Evolutionary conservation across 53 echinoderm and acorn worm species (phyloP).

Genomic region (Glandiceps talaboti): DNA sequence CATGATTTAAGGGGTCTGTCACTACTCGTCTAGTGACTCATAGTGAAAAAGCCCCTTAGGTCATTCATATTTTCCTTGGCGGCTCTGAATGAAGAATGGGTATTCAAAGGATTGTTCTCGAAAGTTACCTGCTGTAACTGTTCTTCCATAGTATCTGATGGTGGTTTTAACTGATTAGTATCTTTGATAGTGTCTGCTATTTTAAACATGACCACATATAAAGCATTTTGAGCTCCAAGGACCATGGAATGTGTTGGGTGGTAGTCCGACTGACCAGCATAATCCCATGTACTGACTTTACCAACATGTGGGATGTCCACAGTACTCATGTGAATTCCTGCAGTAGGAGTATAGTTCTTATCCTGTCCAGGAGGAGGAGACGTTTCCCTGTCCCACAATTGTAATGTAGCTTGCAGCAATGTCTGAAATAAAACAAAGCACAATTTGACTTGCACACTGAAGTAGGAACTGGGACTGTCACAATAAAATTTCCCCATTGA

Average conservation of each 20-base stretch:
- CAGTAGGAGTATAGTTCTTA: background rate
- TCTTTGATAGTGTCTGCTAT: background rate
- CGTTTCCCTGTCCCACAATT: background rate
- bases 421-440: background rate
- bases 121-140: background rate
- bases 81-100: too few species aligned
- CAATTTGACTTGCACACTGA: too few species aligned
- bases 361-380: background rate
- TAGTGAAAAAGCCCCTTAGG: too few species aligned
- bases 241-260: background rate
- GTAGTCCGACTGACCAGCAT: background rate
- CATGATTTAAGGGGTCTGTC: too few species aligned
- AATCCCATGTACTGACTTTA: background rate
- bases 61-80: too few species aligned
- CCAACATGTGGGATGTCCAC: background rate
- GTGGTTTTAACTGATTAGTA: background rate
- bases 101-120: too few species aligned
- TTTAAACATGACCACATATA: background rate
- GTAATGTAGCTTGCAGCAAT: background rate
- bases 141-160: background rate
- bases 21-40: too few species aligned
- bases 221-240: background rate
- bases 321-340: background rate
- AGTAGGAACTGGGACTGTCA: too few species aligned
- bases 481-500: too few species aligned